Conservation (phyloP, 2,888 invertebrate genomes). For the Helobdella robusta region DNA sequence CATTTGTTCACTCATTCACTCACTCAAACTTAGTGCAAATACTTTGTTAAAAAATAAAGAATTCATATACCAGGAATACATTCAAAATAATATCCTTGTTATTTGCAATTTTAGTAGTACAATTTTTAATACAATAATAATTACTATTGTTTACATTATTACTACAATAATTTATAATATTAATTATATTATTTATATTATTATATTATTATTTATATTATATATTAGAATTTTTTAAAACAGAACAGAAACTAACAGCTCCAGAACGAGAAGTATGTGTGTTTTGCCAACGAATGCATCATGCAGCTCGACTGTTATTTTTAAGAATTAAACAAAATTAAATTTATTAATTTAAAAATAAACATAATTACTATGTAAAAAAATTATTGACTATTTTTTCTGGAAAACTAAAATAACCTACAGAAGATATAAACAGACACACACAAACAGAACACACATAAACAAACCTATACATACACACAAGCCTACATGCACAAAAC, state of each 20-base stretch:
- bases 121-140: background rate
- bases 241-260: conserved; percentile 54
- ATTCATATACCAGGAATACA: no score
- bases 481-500: no score
- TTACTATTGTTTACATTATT: background rate
- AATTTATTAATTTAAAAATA: background rate
- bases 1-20: no score
- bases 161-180: background rate
- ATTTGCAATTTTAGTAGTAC: no score
- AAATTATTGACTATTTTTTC: background rate
- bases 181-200: background rate
- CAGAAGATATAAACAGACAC: background rate
- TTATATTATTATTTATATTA: background rate
- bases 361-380: background rate
- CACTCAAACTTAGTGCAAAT: no score
- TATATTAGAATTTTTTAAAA: background rate
- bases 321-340: conserved; percentile 20
- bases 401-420: background rate
- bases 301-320: conserved; percentile 73
- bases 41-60: no score
- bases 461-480: background rate
- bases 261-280: conserved; percentile 76
- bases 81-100: no score
- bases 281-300: conserved; percentile 96
- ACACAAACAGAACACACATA: no score